Base-by-base conservation (phyloP, 2,797 vertebrate genomes). In the Clarias fuscus region DNA sequence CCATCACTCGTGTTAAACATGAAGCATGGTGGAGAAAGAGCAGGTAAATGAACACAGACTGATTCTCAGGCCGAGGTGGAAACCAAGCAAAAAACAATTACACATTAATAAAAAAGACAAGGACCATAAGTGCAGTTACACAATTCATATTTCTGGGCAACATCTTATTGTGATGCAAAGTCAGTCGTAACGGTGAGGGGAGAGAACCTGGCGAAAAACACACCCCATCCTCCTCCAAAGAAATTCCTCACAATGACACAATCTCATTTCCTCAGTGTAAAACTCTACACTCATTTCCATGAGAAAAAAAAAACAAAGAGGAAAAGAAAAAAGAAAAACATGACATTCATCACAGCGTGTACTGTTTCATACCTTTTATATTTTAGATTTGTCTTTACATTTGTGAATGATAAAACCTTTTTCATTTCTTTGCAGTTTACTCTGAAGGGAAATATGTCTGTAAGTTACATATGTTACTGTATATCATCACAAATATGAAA, bases 291-390 rank as follows among this genome's bases (percentile, higher is more conserved):
- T 53, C 48, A 75, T 27, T 30, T 30, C n/a, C n/a, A 56, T 13
- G 48, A 53, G 43, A 22, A 2, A 53, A 64, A 61, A 48, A 20
- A 62, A 48, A 67, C 77, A 48, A 15, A 58, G 22, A 18, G n/a
- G 37, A 82, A 40, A 27, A 20, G 33, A 56, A 82, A 67, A 14
- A 24, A 48, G 61, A 2, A 85, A 70, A 40, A 18, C 22, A 84
- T 48, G 80, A 82, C 70, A 64, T 22, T 86, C 82, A 86, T 89
- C 73, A 89, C 88, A 89, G 82, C 79, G 48, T 85, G 80, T 85
- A 53, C 61, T 83, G 33, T 88, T 85, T 81, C 64, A 62, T 77
- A 67, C 81, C 30, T 71, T 84, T 58, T 84, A 85, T 72, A 88
- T 68, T 59, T 86, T 24, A 43, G 73, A 68, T 82, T 64, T 73